Base-by-base conservation (phyloP, 2,888 invertebrate genomes). In the Oscheius onirici region DNA sequence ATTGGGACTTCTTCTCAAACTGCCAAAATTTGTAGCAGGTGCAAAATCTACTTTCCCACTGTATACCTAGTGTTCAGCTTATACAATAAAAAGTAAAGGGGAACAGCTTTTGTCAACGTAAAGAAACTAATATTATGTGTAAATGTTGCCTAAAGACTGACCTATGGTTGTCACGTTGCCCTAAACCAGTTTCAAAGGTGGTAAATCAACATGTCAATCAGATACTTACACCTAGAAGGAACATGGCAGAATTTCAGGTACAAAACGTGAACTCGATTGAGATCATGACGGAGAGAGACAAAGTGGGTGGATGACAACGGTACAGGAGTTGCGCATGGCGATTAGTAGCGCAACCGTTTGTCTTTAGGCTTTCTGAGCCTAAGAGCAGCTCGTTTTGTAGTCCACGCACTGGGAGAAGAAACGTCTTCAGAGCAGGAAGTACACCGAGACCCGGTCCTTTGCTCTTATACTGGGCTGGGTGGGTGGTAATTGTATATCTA, bases 131-230 rank as follows among this genome's bases (percentile, higher is more conserved):
- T 40, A 46, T 8, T 41, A 58, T 58, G 58, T 63, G 63, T 49
- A 63, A 63, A 17, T 63, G 46, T 34, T 34, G 34, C 34, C 34
- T 34, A 6, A 34, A 34, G 34, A 63, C 63, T 63, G 34, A 34
- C 34, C 34, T 34, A 34, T 58, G 58, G 15, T 63, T 63, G 49
- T 63, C 63, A 49, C 58, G 20, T 58, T 28, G 55, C n/a, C n/a
- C 28, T n/a, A 46, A 63, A 63, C 63, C 63, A 46, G 63, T 63
- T 63, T 34, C 44, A 22, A 63, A 24, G 63, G 63, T 63, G 34
- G 46, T 63, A 63, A 63, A 63, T 63, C 63, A 63, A 63, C 63
- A 63, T 63, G 63, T 63, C 63, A 63, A 13, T 49, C 63, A 49
- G 49, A 46, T 24, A 43, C 60, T 43, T 60, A 43, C 28, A 20